Base-by-base conservation (phyloP, 2,797 vertebrate species). In the Anguilla anguilla region DNA sequence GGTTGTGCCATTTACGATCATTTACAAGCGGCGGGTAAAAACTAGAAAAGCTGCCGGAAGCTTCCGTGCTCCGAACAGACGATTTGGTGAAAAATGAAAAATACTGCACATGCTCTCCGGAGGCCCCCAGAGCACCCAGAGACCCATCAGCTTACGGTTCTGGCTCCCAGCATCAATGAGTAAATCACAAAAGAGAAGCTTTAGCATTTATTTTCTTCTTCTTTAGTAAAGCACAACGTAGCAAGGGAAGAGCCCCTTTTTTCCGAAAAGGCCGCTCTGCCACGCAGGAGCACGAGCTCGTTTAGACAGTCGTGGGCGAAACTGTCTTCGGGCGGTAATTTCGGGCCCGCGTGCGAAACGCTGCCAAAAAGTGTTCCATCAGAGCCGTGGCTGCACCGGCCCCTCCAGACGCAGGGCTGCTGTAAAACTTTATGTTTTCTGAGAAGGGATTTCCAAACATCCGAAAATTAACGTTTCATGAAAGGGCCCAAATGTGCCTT, bases 51-150 rank as follows among this genome's bases (percentile, higher is more conserved):
- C 77, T 19, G 6, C 46, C 46, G 25, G 49, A 17, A 81, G 22
- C 43, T 25, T 9, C 46, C 5, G 22, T 25, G 57, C 72, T 61
- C 7, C 43, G n/a, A 69, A 61, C 85, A 88, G 84, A 86, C 81
- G 57, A 31, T 89, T 72, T 85, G 22, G 49, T 19, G 67, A 85
- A 87, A 39, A 39, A 39, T 39, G 39, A 39, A 39, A 39, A 90
- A 89, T 55, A 86, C 81, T 0, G 19, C 81, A 85, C 85, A 67
- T 31, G 87, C 83, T 83, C 89, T 90, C 89, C 13, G 57, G 89
- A 87, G 91, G 61, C 81, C 83, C 72, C 39, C 49, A 81, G 25
- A 88, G 89, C 89, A 91, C 87, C 89, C 89, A 85, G 67, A 64
- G 51, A 39, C 85, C 39, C 25, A 79, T 79, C 82, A 39, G 39